Base-by-base conservation (phyloP, 2,888 invertebrate species). In the Yponomeuta malinellus region DNA sequence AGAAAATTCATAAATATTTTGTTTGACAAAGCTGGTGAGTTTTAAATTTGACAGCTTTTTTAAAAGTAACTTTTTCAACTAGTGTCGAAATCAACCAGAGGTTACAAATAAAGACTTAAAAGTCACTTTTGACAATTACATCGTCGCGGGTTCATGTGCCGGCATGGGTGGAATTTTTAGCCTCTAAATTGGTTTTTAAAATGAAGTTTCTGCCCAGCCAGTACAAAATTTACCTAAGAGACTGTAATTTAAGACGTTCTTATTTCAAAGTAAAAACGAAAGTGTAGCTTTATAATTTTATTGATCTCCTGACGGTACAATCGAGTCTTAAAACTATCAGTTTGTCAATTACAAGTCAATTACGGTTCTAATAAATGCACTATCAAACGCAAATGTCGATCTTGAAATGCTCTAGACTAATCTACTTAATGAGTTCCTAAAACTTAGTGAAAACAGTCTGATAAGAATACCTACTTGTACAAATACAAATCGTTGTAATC, bases 1-100 rank as follows among this genome's bases (percentile, higher is more conserved):
- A 71, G 48, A 70, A 63, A 73, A 76, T 82, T 74, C 4, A 68
- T 37, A 75, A 81, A 81, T 82, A 84, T 84, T 82, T 77, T 29
- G 83, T 79, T 76, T 75, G 78, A 78, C 79, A 80, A 81, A 79
- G 74, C 78, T 76, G 74, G 72, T 70, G 71, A 43, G 71, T 69
- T 69, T 71, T 68, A 12, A 48, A 71, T 63, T 64, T 43, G 69
- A 59, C 70, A 48, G 52, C 48, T 70, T 63, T 37, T 43, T 68
- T 4, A 6, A 23, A 43, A 9, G 23, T 70, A 48, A 68, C 33
- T 33, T 63, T 31, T 29, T 69, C 52, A 15, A 12, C 15, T 6
- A 43, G 43, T 43, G 6, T 8, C 43, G 6, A 43, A 43, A 8
- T 43, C 43, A 1, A 43, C 9, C 43, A 43, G 43, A 43, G 33